Conservation (phyloP, 2,797 vertebrate species). For the Liparis tanakae region DNA sequence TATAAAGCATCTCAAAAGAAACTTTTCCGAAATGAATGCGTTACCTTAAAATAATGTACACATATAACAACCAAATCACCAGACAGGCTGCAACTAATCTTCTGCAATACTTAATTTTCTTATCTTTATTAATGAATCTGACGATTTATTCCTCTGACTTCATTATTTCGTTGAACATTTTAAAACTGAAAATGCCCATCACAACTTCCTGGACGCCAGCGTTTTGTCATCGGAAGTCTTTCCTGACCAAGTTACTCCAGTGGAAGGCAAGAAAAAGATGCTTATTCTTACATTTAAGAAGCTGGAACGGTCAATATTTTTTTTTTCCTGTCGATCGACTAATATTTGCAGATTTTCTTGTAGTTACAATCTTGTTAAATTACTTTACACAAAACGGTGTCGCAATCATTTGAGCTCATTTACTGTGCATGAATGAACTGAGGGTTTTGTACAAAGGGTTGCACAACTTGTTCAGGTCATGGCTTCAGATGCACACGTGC, state of each 20-base stretch:
- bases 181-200: not conserved
- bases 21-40: not conserved
- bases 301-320: not conserved
- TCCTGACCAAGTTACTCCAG: not conserved
- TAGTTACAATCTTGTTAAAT: not conserved
- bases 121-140: not conserved
- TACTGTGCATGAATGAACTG: not conserved
- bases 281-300: not conserved
- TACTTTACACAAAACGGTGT: not conserved
- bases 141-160: not conserved
- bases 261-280: not conserved
- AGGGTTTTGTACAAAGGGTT: not conserved
- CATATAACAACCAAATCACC: not conserved
- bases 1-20: not conserved
- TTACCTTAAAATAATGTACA: not conserved
- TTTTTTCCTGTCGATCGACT: not conserved
- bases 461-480: conserved; percentile 17
- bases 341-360: not conserved
- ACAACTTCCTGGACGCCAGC: not conserved
- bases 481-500: conserved; percentile 16
- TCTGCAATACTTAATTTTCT: too few relatives aligned
- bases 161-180: not conserved
- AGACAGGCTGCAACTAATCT: not conserved
- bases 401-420: not conserved
- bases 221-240: not conserved